Percentiles rank a stretch among this genome's conserved stretches.
These are phyloP conservation scores for Sebastes elongatus DNA, from an alignment of 2,797 vertebrate species.

Conservation along the genomic window DNA sequence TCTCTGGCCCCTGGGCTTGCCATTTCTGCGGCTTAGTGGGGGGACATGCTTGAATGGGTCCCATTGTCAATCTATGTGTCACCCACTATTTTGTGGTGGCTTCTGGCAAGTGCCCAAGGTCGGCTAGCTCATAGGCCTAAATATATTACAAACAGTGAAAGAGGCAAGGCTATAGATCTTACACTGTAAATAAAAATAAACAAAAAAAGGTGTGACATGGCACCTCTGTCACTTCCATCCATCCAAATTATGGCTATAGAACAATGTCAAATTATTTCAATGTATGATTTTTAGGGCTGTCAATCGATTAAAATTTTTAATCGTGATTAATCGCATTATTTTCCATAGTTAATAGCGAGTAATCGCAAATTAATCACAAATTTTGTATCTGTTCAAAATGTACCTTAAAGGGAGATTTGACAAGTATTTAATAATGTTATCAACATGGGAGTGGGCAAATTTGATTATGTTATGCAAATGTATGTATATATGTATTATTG, in stretches of 20 bases:
- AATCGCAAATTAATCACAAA: too few species aligned
- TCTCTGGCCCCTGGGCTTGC: conserved; percentile 55
- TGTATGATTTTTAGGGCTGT: background rate
- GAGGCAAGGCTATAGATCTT: conserved; percentile 35
- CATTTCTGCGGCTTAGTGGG: conserved; percentile 63
- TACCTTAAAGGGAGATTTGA: too few species aligned
- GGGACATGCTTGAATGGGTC: conserved; percentile 73
- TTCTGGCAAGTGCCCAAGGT: conserved; percentile 72
- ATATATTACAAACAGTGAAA: conserved; percentile 65
- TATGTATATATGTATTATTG: too few species aligned
- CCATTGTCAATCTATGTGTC: conserved; percentile 83
- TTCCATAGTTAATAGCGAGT: too few species aligned
- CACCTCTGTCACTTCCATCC: background rate
- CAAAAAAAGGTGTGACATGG: conserved; percentile 14
- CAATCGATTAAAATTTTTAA: too few species aligned
- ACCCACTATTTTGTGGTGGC: conserved; percentile 76
- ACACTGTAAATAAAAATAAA: conserved; percentile 56
- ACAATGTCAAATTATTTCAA: background rate
- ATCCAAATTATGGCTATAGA: background rate
- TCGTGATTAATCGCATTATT: too few species aligned
- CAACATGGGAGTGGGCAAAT: too few species aligned
- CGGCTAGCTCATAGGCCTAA: conserved; percentile 69
- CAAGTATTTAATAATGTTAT: too few species aligned
- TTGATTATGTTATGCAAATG: too few species aligned
- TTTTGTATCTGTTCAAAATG: too few species aligned